Base-by-base conservation (phyloP, 2,888 invertebrate species). In the Chaitophorus viminalis region DNA sequence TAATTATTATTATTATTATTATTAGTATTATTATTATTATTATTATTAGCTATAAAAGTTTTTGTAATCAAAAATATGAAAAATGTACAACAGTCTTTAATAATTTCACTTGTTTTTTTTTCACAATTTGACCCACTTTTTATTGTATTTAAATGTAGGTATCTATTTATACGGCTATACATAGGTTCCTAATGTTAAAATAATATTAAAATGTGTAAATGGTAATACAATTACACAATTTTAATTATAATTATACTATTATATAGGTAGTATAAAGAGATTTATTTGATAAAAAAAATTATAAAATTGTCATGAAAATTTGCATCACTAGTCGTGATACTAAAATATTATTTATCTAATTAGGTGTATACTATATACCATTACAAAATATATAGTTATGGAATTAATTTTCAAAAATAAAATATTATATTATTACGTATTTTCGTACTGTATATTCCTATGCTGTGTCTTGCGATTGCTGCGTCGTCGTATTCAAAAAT, bases 61-160 rank as follows among this genome's bases (percentile, higher is more conserved):
- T 72, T 72, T 31, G 9, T 21, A 76, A 76, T 29, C 1, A 76
- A 52, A 31, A 76, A 31, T 29, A 76, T 76, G 46, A 76, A 52
- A 77, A 31, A 77, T 77, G n/a, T 65, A 65, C 25, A 65, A 54
- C 54, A 54, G 39, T 46, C 75, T 75, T 74, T 74, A 74, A 21
- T 74, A 74, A 74, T 74, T 74, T 74, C 72, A 74, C 72, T 74
- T 39, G 39, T 39, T 9, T 39, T 39, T 39, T 39, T 39, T 39
- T 39, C 39, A 39, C 39, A 39, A 39, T 39, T 39, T 39, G 39
- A n/a, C n/a, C n/a, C n/a, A n/a, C 11, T 39, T 6, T 39, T 39
- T 39, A 39, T 9, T 31, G 70, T 70, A 70, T 70, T 70, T 84
- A 81, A 60, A 87, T 87, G 68, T 65, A 88, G n/a, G n/a, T n/a